Percentiles rank a stretch among this genome's conserved stretches.
Conservation (phyloP, 2,113 vertebrate species). For the Rhinoptilus africanus region DNA sequence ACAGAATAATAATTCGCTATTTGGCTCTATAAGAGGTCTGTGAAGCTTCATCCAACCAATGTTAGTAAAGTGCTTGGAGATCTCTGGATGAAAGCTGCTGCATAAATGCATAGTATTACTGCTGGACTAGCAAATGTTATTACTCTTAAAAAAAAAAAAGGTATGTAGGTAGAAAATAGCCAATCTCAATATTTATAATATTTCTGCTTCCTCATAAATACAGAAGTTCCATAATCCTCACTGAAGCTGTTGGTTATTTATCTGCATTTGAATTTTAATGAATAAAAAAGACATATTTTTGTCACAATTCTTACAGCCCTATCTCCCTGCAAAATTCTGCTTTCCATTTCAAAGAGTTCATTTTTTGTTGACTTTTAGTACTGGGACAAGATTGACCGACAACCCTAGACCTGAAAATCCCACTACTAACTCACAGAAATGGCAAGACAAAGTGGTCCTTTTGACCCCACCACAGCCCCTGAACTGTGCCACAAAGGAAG, state of each 20-base stretch:
- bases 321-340: not conserved
- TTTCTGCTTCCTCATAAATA: conserved; percentile 49
- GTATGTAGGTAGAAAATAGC: conserved; percentile 55
- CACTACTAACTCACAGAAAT: not conserved
- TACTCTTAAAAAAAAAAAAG: not conserved
- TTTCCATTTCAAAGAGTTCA: conserved; percentile 45
- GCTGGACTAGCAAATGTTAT: conserved; percentile 33
- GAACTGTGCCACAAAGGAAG: not conserved
- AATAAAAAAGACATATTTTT: conserved; percentile 21
- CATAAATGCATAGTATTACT: conserved; percentile 47
- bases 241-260: conserved; percentile 38
- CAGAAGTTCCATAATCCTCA: conserved; percentile 31
- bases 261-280: conserved; percentile 63
- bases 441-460: not conserved
- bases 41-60: not conserved
- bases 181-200: conserved; percentile 67
- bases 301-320: not conserved
- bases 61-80: conserved; percentile 18
- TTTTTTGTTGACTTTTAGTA: not conserved
- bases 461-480: not conserved
- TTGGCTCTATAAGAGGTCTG: not conserved
- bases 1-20: conserved; percentile 13
- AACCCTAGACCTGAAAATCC: not conserved
- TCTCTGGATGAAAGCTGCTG: conserved; percentile 12
- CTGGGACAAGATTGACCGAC: not conserved